Percentiles rank a stretch among this genome's conserved stretches.
phyloP scores from a whole-genome alignment of 2,797 vertebrate species.

The Lutjanus argentimaculatus region DNA sequence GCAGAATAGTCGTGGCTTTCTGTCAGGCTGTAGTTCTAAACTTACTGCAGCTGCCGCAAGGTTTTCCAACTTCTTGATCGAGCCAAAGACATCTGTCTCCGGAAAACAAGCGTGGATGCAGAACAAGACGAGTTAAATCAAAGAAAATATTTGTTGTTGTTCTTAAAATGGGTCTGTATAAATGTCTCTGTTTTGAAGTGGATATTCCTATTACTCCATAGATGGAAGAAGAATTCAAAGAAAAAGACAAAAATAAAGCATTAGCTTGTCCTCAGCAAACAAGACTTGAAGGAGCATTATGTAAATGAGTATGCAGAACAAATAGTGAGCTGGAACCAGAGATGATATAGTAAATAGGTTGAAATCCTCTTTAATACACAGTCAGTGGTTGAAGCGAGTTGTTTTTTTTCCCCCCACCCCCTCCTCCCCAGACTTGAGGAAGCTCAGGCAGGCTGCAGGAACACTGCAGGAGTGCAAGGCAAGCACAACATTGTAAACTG shows the following conservation, averaged over 20 bases:
- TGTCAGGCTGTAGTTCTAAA: slow-evolving; percentile 28
- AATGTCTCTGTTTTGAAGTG: background rate
- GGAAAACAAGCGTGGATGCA: background rate
- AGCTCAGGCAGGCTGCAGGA: no score
- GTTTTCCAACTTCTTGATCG: background rate
- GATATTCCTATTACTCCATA: background rate
- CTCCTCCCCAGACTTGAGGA: no score
- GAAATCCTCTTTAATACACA: no score
- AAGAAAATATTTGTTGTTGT: background rate
- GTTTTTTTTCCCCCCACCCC: no score
- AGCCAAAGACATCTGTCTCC: background rate
- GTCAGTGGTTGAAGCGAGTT: no score
- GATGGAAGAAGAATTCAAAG: background rate
- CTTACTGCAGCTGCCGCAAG: slow-evolving; percentile 6
- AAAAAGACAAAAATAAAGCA: background rate
- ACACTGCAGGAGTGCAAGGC: no score
- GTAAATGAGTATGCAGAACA: no score
- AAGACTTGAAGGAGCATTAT: background rate
- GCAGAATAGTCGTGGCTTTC: slow-evolving; percentile 2
- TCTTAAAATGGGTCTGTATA: background rate
- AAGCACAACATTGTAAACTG: no score
- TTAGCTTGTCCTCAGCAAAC: background rate
- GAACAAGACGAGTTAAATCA: background rate
- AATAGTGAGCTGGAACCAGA: no score
- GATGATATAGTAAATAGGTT: no score